Base-by-base conservation (phyloP, 2,888 invertebrate genomes). In the Lomographa bimaculata region DNA sequence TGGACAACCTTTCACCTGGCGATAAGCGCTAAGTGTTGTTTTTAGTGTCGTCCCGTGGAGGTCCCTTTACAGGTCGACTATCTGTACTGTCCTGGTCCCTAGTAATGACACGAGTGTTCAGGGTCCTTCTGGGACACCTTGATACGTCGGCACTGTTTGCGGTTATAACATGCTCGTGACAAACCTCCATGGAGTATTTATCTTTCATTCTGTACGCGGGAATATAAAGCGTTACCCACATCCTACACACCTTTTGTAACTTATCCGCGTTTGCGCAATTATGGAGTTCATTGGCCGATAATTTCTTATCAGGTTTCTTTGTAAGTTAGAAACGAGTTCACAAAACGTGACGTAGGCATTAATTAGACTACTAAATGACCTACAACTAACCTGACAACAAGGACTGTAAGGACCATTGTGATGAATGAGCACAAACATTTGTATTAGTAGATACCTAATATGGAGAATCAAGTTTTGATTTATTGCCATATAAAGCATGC, bases 301-400 rank as follows among this genome's bases (percentile, higher is more conserved):
- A 71, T 46, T 53, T 61, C 75, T 81, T 86, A 84, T 85, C 85
- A 74, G 66, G 63, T 70, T 79, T 81, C 78, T 79, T 82, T 75
- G 60, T 69, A 65, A 63, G 54, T 57, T 61, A 63, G 60, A 69
- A 79, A 79, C 57, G 50, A 64, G 71, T 66, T 54, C 62, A 47
- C 47, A 10, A 30, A 40, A 44, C 34, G 44, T 65, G 60, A 60
- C 63, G 65, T 62, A 70, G 73, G 64, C 71, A 75, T 73, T 74
- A 79, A 79, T 78, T 76, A 71, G 62, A 45, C 62, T 45, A 63
- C 64, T 50, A 71, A 71, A 65, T 64, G 33, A 40, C 7, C 17
- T 20, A 26, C 21, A 19, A 29, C 12, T 3, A n/a, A n/a, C 7
- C 16, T 16, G n/a, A n/a, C n/a, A n/a, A n/a, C n/a, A n/a, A n/a